Conservation (phyloP, 2,888 invertebrate species). For the Drosophila meridiana region DNA sequence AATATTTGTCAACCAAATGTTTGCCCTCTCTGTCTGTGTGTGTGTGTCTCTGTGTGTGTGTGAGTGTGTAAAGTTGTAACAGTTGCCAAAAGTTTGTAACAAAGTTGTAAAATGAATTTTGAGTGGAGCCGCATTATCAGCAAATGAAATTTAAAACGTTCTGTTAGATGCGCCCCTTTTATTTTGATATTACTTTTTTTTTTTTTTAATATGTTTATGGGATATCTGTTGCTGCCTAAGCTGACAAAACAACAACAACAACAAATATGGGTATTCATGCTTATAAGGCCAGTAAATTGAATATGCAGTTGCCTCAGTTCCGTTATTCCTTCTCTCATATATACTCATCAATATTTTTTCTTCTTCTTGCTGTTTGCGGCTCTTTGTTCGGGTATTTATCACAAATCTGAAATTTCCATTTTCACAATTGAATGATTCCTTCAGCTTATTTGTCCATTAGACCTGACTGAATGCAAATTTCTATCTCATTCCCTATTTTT, state of each 20-base stretch:
- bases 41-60: not conserved
- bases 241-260: not conserved
- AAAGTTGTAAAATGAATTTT: constrained; percentile 69
- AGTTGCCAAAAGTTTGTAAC: constrained; percentile 42
- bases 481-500: constrained; percentile 6
- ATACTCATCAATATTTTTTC: not conserved
- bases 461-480: constrained; percentile 59
- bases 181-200: constrained; percentile 1
- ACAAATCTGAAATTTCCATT: constrained; percentile 67
- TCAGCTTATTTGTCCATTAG: constrained; percentile 62
- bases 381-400: constrained; percentile 47
- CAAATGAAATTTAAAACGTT: constrained; percentile 72
- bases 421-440: constrained; percentile 63
- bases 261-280: constrained; percentile 31
- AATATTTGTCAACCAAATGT: constrained; percentile 49
- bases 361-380: not conserved
- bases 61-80: constrained; percentile 34
- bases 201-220: constrained; percentile 25
- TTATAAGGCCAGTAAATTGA: constrained; percentile 40
- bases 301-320: constrained; percentile 30
- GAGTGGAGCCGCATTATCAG: constrained; percentile 63
- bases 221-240: constrained; percentile 27
- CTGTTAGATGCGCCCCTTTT: constrained; percentile 7
- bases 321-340: constrained; percentile 11
- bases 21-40: constrained; percentile 8